Percentiles rank a stretch among this genome's conserved stretches.
Conservation (phyloP, 2,888 invertebrate species). For the Sclerodermus sp. region DNA sequence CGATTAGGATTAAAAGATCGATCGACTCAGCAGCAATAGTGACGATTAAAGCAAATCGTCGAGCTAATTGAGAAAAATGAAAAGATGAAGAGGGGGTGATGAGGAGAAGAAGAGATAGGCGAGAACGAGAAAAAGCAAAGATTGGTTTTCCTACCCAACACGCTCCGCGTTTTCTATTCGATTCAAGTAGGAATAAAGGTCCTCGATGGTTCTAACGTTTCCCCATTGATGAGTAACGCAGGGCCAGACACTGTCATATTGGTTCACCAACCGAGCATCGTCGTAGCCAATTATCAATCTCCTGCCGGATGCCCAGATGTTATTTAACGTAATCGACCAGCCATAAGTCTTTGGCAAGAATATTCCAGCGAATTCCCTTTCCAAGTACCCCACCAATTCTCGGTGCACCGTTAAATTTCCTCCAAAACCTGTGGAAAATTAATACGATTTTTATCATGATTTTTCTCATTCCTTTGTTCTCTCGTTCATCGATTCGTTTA, state of each 20-base stretch:
- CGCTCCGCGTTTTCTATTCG: slow-evolving; percentile 26
- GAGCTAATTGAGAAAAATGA: no score
- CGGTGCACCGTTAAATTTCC: slow-evolving; percentile 42
- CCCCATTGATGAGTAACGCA: slow-evolving; percentile 70
- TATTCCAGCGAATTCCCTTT: slow-evolving; percentile 47
- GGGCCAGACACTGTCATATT: slow-evolving; percentile 58
- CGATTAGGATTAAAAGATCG: background rate
- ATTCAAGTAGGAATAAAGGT: slow-evolving; percentile 61
- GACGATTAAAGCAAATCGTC: no score
- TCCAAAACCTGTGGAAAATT: slow-evolving; percentile 54
- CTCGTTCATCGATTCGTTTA: no score
- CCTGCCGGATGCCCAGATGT: slow-evolving; percentile 60
- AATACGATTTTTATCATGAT: background rate
- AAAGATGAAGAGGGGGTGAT: no score
- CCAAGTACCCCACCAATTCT: slow-evolving; percentile 52
- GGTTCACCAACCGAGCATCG: slow-evolving; percentile 47
- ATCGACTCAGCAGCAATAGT: no score
- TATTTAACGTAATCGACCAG: slow-evolving; percentile 58
- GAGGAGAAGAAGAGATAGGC: no score
- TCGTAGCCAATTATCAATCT: slow-evolving; percentile 63
- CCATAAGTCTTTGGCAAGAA: slow-evolving; percentile 51
- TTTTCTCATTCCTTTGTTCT: no score
- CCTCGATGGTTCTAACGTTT: slow-evolving; percentile 62
- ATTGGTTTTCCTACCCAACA: slow-evolving; percentile 17
- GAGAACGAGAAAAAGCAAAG: no score